Evolutionary conservation across 2,888 invertebrate genomes (phyloP).

Genomic region (Pheosia gnoma): DNA sequence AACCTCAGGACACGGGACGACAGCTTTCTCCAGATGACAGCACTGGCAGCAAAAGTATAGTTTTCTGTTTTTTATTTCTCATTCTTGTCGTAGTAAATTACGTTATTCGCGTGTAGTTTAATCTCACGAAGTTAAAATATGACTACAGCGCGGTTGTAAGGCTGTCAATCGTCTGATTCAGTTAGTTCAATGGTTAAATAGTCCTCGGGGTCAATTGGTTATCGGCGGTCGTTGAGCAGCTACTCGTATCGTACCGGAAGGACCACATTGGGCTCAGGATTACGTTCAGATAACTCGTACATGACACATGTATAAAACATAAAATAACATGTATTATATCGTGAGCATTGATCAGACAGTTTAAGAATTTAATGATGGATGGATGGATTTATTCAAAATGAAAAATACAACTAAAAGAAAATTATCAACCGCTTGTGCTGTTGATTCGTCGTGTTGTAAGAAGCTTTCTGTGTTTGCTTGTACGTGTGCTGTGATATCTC

Average conservation of each 20-base stretch:
- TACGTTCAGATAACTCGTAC: constrained; percentile 62
- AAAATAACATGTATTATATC: constrained; percentile 10
- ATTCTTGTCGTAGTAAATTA: too few species aligned
- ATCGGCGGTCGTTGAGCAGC: constrained; percentile 73
- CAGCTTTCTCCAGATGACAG: too few species aligned
- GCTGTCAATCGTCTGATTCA: constrained; percentile 74
- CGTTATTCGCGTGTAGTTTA: neutral
- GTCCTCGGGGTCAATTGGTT: constrained; percentile 69
- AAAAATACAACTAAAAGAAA: constrained; percentile 38
- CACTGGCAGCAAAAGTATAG: too few species aligned
- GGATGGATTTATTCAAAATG: constrained; percentile 32
- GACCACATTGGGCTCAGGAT: constrained; percentile 65
- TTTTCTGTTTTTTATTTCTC: too few species aligned
- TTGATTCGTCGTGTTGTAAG: constrained; percentile 53
- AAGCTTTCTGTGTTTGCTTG: constrained; percentile 68
- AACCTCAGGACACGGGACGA: too few species aligned
- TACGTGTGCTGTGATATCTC: constrained; percentile 64
- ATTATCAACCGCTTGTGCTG: constrained; percentile 33
- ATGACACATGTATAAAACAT: constrained; percentile 25
- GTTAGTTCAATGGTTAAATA: constrained; percentile 60
- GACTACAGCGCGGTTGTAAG: constrained; percentile 9
- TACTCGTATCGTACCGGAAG: constrained; percentile 70
- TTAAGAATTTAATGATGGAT: neutral
- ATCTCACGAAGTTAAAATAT: neutral
- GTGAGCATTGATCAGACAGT: neutral